Conservation (phyloP, 1,140 invertebrate genomes). For the Cherax quadricarinatus region DNA sequence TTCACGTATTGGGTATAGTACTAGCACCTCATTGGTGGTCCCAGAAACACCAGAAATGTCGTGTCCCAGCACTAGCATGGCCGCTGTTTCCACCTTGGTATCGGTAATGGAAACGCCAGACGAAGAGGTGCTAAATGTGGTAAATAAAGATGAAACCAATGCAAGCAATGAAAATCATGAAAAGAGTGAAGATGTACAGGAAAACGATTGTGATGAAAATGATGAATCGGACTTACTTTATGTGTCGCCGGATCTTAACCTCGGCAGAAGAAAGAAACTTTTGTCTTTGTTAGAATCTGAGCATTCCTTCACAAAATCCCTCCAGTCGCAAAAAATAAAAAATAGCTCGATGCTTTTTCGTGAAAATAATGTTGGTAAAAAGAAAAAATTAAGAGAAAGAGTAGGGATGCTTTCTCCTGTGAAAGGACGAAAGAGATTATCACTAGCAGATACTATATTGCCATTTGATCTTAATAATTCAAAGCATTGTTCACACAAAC, state of each 20-base stretch:
- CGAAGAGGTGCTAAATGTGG: background rate
- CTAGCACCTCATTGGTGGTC: background rate
- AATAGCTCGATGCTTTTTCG: constrained; percentile 11
- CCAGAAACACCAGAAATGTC: background rate
- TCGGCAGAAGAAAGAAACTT: background rate
- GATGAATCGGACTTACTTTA: background rate
- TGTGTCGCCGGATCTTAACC: constrained; percentile 5
- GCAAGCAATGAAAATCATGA: background rate
- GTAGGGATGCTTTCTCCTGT: background rate
- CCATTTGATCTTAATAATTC: constrained; percentile 27
- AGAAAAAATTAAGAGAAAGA: background rate
- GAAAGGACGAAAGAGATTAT: constrained; percentile 5
- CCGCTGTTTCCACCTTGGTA: background rate
- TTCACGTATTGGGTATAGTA: background rate
- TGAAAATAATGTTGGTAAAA: background rate
- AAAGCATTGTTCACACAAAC: background rate
- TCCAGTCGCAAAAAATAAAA: background rate
- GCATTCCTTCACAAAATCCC: constrained; percentile 9
- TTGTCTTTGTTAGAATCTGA: constrained; percentile 23
- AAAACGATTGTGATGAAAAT: too few relatives aligned
- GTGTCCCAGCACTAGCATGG: background rate
- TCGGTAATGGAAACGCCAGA: constrained; percentile 6
- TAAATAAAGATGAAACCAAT: background rate
- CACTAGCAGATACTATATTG: constrained; percentile 6
- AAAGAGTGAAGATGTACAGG: background rate